These are phyloP conservation scores for Enteromius thamalakanensis DNA, from an alignment of 2,797 vertebrate genomes.

Conservation along the genomic window DNA sequence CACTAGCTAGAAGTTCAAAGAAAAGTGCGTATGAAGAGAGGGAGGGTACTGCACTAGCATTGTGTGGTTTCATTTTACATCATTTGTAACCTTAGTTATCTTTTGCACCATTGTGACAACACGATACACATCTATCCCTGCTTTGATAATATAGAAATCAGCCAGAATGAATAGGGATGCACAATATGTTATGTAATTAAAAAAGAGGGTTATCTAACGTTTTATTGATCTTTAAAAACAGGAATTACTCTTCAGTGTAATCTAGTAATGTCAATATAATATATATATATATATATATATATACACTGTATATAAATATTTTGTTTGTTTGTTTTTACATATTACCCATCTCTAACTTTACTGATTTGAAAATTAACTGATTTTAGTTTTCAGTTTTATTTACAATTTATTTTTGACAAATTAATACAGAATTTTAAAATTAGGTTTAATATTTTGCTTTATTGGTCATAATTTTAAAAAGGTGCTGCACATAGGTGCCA, in stretches of 20 bases:
- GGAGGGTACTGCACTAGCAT: not conserved
- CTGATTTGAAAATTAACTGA: not conserved
- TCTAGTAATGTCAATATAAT: not conserved
- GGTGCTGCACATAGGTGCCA: not conserved
- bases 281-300: too few relatives aligned
- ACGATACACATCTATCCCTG: constrained; percentile 11
- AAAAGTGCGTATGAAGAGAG: constrained; percentile 1
- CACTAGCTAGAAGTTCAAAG: not conserved
- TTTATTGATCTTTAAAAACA: not conserved
- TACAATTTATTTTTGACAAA: not conserved
- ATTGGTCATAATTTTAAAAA: not conserved
- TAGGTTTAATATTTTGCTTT: not conserved
- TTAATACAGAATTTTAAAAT: not conserved
- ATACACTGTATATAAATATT: too few relatives aligned
- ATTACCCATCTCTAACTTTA: not conserved
- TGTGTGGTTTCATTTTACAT: constrained; percentile 23
- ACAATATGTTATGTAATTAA: not conserved
- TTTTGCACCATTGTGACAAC: constrained; percentile 10
- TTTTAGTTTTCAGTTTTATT: not conserved
- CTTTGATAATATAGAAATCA: not conserved
- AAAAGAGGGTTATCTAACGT: not conserved
- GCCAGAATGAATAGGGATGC: not conserved
- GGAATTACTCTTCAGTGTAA: not conserved
- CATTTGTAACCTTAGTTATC: constrained; percentile 12
- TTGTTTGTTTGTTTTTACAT: not conserved